Base-by-base conservation (phyloP, 53 echinoderm and acorn worm species). In the Pentamera pediparva region DNA sequence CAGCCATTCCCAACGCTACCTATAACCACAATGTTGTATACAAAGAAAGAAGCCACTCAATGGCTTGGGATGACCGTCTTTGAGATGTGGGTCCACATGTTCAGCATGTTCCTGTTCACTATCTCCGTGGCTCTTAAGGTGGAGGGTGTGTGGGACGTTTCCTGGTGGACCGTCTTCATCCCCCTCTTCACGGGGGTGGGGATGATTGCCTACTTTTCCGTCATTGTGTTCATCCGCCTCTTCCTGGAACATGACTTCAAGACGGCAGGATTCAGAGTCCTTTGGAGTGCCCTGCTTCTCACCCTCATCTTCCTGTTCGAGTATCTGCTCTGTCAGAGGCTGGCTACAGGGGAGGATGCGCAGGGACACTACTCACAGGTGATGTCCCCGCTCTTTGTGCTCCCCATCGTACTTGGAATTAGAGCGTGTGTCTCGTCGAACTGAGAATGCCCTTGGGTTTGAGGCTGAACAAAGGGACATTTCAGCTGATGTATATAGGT, bases 41-140 rank as follows among this genome's bases (percentile, higher is more conserved):
- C 87, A 58, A 65, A 91, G 25, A 96, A 84, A 48, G 88, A 96
- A 87, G 74, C 82, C 0, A 80, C 84, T 11, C 91, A 82, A 7
- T 96, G 91, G 91, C 78, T 96, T 20, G 91, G 96, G 35, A 62
- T 96, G 88, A 96, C 96, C 3, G 80, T 83, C n/a, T 91, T 91
- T 75, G 96, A 96, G 52, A 86, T 91, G 75, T 96, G 96, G 96
- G 76, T 96, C 21, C 80, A 96, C 29, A 36, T 82, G 20, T 69
- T 91, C 56, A 83, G 88, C 31, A 45, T 96, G 32, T 51, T 96
- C 9, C 35, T 96, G 36, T 96, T 96, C 83, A 73, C 88, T 22
- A 72, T 96, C 28, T 56, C 91, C 25, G 80, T 96, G 27, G 40
- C 88, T 52, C 75, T 96, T 57, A 91, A 96, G 59, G 83, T 90